Evolutionary conservation across 1,140 invertebrate genomes (phyloP).

Genomic region (Argopecten irradians): DNA sequence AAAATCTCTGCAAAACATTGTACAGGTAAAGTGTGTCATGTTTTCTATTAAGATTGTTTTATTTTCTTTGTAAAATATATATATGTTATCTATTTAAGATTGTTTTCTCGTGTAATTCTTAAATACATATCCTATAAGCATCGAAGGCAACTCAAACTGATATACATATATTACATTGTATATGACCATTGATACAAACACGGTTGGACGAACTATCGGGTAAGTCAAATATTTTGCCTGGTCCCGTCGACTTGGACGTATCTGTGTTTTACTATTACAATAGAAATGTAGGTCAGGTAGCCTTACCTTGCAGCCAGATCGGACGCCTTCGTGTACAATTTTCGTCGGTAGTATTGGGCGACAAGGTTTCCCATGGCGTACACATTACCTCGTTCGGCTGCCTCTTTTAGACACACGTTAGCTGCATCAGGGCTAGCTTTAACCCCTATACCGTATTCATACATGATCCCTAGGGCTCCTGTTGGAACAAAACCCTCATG

Average conservation of each 20-base stretch:
- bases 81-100: too few species aligned
- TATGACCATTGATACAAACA: too few species aligned
- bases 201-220: too few species aligned
- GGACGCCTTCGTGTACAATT: slow-evolving; percentile 75
- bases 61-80: too few species aligned
- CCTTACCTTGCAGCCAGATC: slow-evolving; percentile 74
- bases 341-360: slow-evolving; percentile 74
- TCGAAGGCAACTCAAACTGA: too few species aligned
- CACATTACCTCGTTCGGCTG: slow-evolving; percentile 76
- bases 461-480: slow-evolving; percentile 77
- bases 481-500: background rate
- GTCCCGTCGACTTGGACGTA: background rate
- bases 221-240: too few species aligned
- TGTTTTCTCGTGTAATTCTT: too few species aligned
- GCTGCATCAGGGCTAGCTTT: slow-evolving; percentile 68
- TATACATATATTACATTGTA: too few species aligned
- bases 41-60: too few species aligned
- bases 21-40: too few species aligned
- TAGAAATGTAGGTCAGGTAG: background rate
- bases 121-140: too few species aligned
- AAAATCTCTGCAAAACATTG: too few species aligned
- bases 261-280: background rate
- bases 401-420: slow-evolving; percentile 74
- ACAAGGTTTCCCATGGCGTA: slow-evolving; percentile 77
- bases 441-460: slow-evolving; percentile 74